Conservation (phyloP, 2,888 invertebrate species). For the Tetrapedia diversipes region DNA sequence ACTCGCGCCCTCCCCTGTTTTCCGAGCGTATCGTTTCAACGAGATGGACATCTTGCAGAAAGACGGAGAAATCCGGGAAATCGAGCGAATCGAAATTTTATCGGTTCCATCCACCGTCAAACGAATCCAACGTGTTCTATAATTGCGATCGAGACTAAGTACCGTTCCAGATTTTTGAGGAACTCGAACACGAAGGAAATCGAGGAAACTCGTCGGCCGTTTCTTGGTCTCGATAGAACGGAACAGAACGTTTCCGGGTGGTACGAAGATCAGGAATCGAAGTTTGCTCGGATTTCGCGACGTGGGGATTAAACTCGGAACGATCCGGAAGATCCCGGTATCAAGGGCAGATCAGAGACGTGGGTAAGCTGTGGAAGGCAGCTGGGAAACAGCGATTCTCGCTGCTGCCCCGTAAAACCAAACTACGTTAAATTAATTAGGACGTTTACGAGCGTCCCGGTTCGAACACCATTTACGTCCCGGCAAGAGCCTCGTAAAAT, state of each 20-base stretch:
- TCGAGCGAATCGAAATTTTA: conserved; percentile 32
- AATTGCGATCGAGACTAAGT: conserved; percentile 24
- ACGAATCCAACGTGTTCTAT: conserved; percentile 1
- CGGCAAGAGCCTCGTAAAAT: conserved; percentile 56
- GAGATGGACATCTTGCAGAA: background rate
- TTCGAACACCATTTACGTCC: conserved; percentile 19
- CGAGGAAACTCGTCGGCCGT: no score
- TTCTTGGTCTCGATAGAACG: no score
- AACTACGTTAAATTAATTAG: conserved; percentile 69
- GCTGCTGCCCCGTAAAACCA: conserved; percentile 47
- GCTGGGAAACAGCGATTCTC: conserved; percentile 1
- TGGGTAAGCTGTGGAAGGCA: conserved; percentile 28
- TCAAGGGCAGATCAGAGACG: conserved; percentile 15
- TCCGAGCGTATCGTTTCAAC: conserved; percentile 31
- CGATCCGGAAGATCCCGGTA: background rate
- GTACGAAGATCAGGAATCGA: background rate
- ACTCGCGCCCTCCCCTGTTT: conserved; percentile 20
- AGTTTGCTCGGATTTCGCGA: background rate
- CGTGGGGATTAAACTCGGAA: background rate
- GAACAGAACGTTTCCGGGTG: background rate
- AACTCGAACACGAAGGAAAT: no score
- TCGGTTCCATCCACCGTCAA: background rate
- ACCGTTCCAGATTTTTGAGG: no score
- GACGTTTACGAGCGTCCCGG: conserved; percentile 63
- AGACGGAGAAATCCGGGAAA: background rate